A percentile compares a stretch with the other conserved stretches of the same genome.
phyloP scores from a whole-genome alignment of 1,140 invertebrate genomes.

The Lordiphosa clarofinis region DNA sequence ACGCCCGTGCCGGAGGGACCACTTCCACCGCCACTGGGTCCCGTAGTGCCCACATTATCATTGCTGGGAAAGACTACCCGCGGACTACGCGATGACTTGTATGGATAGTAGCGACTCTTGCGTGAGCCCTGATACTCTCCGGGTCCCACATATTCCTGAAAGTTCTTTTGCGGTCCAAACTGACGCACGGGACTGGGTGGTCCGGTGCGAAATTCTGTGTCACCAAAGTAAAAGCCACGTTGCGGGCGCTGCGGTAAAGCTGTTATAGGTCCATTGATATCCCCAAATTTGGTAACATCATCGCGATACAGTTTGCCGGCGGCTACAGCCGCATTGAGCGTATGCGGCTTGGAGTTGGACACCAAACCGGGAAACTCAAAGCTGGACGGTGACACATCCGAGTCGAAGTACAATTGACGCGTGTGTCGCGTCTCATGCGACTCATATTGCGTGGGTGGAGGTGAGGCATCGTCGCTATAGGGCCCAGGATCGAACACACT shows the following conservation, averaged over 20 bases:
- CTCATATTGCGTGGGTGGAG: conserved; percentile 45
- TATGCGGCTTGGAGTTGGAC: conserved; percentile 69
- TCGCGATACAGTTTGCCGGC: conserved; percentile 64
- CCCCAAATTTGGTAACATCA: conserved; percentile 78
- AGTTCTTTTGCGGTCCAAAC: conserved; percentile 71
- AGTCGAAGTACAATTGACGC: conserved; percentile 66
- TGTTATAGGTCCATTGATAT: conserved; percentile 77
- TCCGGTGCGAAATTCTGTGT: conserved; percentile 66
- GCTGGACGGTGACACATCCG: conserved; percentile 43
- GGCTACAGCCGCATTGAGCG: conserved; percentile 22
- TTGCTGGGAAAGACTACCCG: conserved; percentile 82
- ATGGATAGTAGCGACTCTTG: conserved; percentile 70
- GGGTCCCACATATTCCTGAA: conserved; percentile 65
- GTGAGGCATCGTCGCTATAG: conserved; percentile 52
- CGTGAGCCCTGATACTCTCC: conserved; percentile 64
- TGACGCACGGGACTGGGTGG: conserved; percentile 51
- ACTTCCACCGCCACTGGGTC: conserved; percentile 57
- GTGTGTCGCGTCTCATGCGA: conserved; percentile 60
- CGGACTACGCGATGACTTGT: conserved; percentile 81
- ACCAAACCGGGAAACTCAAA: conserved; percentile 71
- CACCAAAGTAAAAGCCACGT: conserved; percentile 65
- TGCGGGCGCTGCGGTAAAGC: conserved; percentile 63
- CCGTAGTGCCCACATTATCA: conserved; percentile 80
- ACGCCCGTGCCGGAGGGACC: conserved; percentile 70
- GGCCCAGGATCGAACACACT: conserved; percentile 46